Percentiles rank a stretch among this genome's conserved stretches.
These are phyloP conservation scores for Heteromurus nitidus DNA, from an alignment of 2,888 invertebrate genomes.

Conservation along the genomic window DNA sequence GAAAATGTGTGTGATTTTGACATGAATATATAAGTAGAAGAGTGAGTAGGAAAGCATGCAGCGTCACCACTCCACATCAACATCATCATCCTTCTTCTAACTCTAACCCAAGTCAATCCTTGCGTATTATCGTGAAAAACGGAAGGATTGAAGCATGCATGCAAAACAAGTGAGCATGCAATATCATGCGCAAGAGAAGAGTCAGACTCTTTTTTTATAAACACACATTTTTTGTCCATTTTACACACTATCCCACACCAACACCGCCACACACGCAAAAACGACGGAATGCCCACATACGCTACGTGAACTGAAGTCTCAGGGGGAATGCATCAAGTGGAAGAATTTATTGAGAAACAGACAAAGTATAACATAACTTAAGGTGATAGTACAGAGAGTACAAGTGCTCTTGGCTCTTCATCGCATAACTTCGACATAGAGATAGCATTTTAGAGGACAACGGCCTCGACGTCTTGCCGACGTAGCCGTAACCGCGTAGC, in stretches of 20 bases:
- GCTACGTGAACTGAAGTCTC: background rate
- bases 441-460: constrained; percentile 64
- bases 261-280: background rate
- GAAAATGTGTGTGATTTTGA: background rate
- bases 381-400: background rate
- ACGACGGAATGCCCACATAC: background rate
- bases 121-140: constrained; percentile 21
- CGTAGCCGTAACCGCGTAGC: constrained; percentile 27
- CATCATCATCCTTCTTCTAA: no score
- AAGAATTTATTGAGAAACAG: constrained; percentile 7
- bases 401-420: constrained; percentile 46
- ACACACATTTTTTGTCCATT: constrained; percentile 20
- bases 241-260: constrained; percentile 33
- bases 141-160: constrained; percentile 56
- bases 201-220: constrained; percentile 15
- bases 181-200: constrained; percentile 4
- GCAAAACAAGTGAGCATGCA: constrained; percentile 56
- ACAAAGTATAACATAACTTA: background rate
- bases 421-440: constrained; percentile 20
- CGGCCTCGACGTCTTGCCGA: constrained; percentile 63
- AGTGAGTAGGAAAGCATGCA: constrained; percentile 7
- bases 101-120: no score
- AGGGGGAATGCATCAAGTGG: background rate
- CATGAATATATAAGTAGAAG: background rate
- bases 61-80: constrained; percentile 31